These are phyloP conservation scores for Halcyon malimbica DNA, from an alignment of 2,113 vertebrate species.

Conservation along the genomic window DNA sequence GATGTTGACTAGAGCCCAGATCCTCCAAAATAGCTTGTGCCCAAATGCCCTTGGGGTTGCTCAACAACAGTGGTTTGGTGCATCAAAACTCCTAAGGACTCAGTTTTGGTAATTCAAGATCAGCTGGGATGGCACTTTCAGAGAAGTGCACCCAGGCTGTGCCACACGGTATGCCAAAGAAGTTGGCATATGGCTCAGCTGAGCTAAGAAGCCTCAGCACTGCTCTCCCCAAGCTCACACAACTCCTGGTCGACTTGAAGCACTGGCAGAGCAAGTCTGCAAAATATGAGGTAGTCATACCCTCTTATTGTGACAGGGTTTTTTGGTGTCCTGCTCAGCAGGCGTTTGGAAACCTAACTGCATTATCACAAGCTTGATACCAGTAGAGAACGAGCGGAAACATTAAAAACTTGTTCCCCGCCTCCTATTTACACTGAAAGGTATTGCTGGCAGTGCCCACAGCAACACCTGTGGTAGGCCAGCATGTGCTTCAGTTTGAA, in stretches of 20 bases:
- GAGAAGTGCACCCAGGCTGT: neutral
- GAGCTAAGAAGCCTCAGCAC: neutral
- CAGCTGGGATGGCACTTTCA: neutral
- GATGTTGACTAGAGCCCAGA: neutral
- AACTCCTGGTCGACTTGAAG: neutral
- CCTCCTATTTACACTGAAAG: neutral
- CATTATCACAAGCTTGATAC: neutral
- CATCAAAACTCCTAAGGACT: neutral
- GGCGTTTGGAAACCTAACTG: neutral
- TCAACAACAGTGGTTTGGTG: neutral
- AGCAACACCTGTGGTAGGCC: no score
- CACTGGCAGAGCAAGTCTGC: constrained; percentile 37
- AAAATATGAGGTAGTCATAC: neutral
- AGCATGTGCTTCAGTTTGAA: neutral
- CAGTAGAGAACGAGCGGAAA: neutral
- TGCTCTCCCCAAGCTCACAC: neutral
- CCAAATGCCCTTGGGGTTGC: neutral
- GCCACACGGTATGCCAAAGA: neutral
- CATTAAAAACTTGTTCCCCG: neutral
- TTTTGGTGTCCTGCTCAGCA: neutral
- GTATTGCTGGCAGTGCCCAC: neutral
- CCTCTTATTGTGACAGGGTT: constrained; percentile 5
- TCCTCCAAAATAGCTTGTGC: neutral
- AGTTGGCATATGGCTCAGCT: neutral
- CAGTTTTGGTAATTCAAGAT: neutral